Evolutionary conservation across 1,140 invertebrate genomes (phyloP).

Genomic region (Nymphalis io): DNA sequence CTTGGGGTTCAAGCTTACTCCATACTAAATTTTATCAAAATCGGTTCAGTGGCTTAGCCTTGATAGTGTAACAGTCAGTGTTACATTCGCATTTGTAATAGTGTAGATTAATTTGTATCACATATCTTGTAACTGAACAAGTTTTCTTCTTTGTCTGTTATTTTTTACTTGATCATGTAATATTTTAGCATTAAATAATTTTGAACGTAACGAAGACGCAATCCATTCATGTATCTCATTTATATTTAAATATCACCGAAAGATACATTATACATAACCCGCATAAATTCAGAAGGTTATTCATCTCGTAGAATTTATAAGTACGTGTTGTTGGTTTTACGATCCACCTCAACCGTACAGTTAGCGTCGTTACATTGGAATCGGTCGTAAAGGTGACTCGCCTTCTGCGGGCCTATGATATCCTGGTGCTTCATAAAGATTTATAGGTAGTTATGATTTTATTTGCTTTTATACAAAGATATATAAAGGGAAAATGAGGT

Average conservation of each 20-base stretch:
- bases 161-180: no score
- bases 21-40: no score
- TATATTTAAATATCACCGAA: constrained; percentile 14
- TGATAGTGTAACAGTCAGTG: no score
- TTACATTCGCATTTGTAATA: no score
- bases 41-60: no score
- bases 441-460: constrained; percentile 34
- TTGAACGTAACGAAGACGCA: neutral
- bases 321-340: constrained; percentile 45
- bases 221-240: neutral
- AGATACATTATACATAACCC: constrained; percentile 33
- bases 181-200: neutral
- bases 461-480: constrained; percentile 12
- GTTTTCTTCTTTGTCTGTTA: no score
- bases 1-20: no score
- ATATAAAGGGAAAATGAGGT: neutral
- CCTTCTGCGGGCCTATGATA: constrained; percentile 33
- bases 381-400: constrained; percentile 41
- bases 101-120: no score
- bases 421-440: constrained; percentile 35
- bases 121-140: no score
- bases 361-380: constrained; percentile 41
- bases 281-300: constrained; percentile 42
- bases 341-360: constrained; percentile 34
- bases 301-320: constrained; percentile 46